Evolutionary conservation across 1,140 invertebrate genomes (phyloP).

Genomic region (Neodiprion lecontei): DNA sequence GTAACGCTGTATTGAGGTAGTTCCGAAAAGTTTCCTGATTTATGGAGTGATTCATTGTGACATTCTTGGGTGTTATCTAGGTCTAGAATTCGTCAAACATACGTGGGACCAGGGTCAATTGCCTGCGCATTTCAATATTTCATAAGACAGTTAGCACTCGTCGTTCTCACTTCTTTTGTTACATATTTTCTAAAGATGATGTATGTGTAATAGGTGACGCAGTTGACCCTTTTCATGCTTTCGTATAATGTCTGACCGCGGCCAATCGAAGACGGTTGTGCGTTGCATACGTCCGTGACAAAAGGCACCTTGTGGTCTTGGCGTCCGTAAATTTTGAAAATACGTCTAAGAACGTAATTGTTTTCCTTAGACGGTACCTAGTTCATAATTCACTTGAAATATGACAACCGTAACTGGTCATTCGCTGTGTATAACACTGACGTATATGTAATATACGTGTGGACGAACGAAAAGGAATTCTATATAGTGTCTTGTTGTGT

Average conservation of each 20-base stretch:
- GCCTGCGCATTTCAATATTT: slow-evolving; percentile 4
- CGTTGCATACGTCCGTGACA: neutral
- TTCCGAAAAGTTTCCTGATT: neutral
- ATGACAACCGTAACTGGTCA: neutral
- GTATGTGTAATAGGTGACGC: neutral
- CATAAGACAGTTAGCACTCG: neutral
- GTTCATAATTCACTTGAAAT: neutral
- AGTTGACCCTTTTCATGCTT: slow-evolving; percentile 2
- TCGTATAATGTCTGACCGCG: neutral
- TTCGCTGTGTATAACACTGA: too few species aligned
- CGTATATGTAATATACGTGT: too few species aligned
- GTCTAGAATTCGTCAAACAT: neutral
- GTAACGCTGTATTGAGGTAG: too few species aligned
- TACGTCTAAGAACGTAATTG: neutral
- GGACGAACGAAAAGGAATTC: neutral
- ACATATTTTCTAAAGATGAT: neutral
- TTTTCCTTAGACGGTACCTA: neutral
- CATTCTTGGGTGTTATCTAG: neutral
- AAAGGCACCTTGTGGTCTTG: neutral
- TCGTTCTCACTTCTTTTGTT: neutral
- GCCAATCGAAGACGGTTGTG: slow-evolving; percentile 1
- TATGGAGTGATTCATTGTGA: neutral
- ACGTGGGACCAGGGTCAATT: neutral
- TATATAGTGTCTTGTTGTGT: neutral
- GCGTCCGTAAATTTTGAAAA: slow-evolving; percentile 7